Evolutionary conservation across 2,113 vertebrate genomes (phyloP), one percentile per base, ranked within the genome.

Genomic region (Ophthalmolycus amberensis): DNA sequence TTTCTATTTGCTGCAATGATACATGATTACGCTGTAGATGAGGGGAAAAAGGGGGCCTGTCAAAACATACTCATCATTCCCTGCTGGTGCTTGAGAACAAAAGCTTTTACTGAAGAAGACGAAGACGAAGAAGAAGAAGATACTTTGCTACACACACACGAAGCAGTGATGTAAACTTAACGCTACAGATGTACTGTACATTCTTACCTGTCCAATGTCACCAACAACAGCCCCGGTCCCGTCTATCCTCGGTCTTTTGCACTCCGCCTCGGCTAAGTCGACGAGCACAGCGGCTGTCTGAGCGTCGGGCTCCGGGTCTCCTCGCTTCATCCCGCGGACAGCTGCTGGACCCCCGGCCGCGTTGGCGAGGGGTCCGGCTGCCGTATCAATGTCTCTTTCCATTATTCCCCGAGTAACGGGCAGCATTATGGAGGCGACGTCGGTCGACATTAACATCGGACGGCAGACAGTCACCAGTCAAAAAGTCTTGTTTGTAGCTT

Each of bases 391-490:
- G 79, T 95, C 94, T 71, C 91, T 92, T 34, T 95, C 95, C 94
- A 95, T 93, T 66, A 95, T 93, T 56, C 94, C 95, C 94, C 95
- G 94, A 88, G 77, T 94, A 86, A 94, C 93, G 92, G 95, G 94
- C 44, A 95, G 81, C 92, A 95, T 90, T 83, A 95, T 87, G 72
- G 95, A 93, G 80, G 94, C 93, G 84, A 95, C 94, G 93, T 95
- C 95, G 92, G 94, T 95, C 94, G 94, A 95, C 95, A 95, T 95
- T 94, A 95, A 95, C 94, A 95, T 93, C 73, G 93, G 94, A 93
- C 88, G 88, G 91, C 84, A 76, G 79, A 76, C 52, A 84, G 89
- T 91, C 88, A 62, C 77, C 80, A 76, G 63, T 85, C 71, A 88
- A 77, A 34, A 80, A 80, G 80, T 85, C 71, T 77, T 25, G 34